phyloP scores from a whole-genome alignment of 2,797 vertebrate species.

The Cheirogaleus major region DNA sequence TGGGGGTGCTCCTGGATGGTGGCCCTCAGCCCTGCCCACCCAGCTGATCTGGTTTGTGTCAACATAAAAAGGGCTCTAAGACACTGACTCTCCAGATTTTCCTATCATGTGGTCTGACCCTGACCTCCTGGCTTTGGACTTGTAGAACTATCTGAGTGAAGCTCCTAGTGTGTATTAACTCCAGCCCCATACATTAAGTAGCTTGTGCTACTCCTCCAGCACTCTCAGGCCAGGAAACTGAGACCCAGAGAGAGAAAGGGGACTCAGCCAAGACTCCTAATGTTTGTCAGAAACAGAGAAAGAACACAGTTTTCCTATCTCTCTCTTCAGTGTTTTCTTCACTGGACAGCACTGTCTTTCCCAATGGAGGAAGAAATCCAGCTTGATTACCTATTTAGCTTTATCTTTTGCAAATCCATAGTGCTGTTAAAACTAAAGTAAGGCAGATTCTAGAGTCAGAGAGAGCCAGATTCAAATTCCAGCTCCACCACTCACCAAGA shows the following conservation, averaged over 20 bases:
- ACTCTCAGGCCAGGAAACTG: not conserved
- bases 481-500: not conserved
- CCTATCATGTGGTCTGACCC: not conserved
- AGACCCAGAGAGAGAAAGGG: not conserved
- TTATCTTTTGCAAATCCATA: not conserved
- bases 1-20: accelerated
- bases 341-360: not conserved
- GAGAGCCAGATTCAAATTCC: not conserved
- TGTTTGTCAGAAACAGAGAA: not conserved
- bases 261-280: not conserved
- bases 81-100: not conserved
- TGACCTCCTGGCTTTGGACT: not conserved
- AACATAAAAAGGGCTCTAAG: not conserved
- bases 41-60: not conserved
- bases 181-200: not conserved
- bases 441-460: not conserved
- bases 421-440: not conserved
- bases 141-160: not conserved
- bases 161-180: not conserved
- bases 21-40: accelerated
- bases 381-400: not conserved
- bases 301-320: not conserved
- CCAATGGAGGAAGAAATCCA: not conserved
- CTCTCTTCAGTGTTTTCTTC: not conserved
- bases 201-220: not conserved